Base-by-base conservation (phyloP, 2,797 vertebrate genomes). In the Pseudochirops cupreus region DNA sequence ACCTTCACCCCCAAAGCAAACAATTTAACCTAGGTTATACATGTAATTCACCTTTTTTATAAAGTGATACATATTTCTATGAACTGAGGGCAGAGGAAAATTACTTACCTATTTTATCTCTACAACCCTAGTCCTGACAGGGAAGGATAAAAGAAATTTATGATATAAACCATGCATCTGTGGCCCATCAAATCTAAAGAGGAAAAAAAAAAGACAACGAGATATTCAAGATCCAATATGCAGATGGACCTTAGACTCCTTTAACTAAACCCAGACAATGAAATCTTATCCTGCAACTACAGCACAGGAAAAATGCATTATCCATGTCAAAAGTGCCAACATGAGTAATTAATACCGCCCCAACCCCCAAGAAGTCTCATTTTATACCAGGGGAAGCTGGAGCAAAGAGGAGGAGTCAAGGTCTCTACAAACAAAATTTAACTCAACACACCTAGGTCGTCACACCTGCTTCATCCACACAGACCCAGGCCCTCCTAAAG, bases 161-260 rank as follows among this genome's bases (percentile, higher is more conserved):
- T 92, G 91, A n/a, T 1, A 93, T 29, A 33, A 93, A 57, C 67
- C 10, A 28, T 74, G 31, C 56, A 59, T 52, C 18, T 59, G 33
- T 53, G 91, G 93, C 54, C 91, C n/a, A 91, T 28, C 31, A 56
- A 39, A 56, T 18, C 5, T 91, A n/a, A 95, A 96, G 92, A 59
- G 56, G 11, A 95, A 92, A 91, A 91, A 91, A 92, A n/a, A 92
- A 74, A 39, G 67, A 54, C 54, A 11, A n/a, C 26, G 67, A 90
- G 92, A 92, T 58, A 92, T 55, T 29, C 11, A n/a, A 62, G 52
- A 93, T 90, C 89, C 97, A 95, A 97, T 91, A 74, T 90, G 57
- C 16, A 56, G 91, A 93, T 96, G 52, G 67, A 59, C 92, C 56
- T 92, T 16, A 18, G 53, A 53, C 94, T 0, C 54, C 1, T 0